These are phyloP conservation scores for Catharus minimus DNA, from an alignment of 2,113 vertebrate genomes.

Conservation along the genomic window DNA sequence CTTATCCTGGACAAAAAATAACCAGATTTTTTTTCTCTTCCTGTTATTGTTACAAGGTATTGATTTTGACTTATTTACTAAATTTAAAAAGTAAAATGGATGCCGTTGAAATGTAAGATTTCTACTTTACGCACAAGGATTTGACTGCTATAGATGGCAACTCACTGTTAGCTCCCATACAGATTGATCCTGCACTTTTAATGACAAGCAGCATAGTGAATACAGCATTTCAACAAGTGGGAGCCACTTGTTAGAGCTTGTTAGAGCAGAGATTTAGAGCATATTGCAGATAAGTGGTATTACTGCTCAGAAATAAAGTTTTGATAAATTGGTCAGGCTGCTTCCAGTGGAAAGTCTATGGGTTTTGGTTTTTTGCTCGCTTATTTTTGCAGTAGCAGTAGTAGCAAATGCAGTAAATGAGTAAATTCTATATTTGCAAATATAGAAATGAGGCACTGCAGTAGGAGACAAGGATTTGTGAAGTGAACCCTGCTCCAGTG, in stretches of 20 bases:
- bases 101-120: background rate
- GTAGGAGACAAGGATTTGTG: background rate
- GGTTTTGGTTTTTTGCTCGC: background rate
- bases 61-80: background rate
- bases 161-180: background rate
- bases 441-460: background rate
- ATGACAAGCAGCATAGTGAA: accelerated
- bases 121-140: background rate
- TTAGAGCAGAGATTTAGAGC: background rate
- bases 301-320: background rate
- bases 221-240: background rate
- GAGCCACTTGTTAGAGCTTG: background rate
- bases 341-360: background rate
- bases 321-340: background rate
- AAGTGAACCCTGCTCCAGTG: background rate
- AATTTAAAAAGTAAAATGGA: background rate
- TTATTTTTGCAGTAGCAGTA: background rate
- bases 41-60: background rate
- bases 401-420: background rate
- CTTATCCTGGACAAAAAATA: background rate
- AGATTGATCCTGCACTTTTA: background rate
- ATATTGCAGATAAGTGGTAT: background rate
- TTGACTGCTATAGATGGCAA: background rate
- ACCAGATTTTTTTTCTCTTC: background rate
- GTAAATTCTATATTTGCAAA: background rate